A percentile compares a stretch with the other conserved stretches of the same genome.
Conservation (phyloP, 2,888 invertebrate genomes). For the Cheilosia scutellata region DNA sequence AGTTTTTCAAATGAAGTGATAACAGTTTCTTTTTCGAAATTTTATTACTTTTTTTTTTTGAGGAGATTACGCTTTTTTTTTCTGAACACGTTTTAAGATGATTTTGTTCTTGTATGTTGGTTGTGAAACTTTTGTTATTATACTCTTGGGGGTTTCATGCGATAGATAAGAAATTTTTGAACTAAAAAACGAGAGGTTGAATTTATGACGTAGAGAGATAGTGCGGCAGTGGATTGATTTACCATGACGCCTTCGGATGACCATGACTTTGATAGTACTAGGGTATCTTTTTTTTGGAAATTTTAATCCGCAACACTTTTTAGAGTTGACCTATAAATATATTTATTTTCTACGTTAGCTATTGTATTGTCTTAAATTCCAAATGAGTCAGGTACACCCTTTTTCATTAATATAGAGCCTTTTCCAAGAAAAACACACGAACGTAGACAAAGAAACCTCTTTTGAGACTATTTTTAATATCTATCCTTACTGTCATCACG, state of each 20-base stretch:
- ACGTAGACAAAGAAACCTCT: no score
- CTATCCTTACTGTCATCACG: no score
- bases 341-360: no score
- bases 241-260: slow-evolving; percentile 2
- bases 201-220: neutral
- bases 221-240: neutral
- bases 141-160: slow-evolving; percentile 10
- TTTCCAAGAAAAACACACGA: no score
- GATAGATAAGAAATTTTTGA: slow-evolving; percentile 21
- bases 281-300: no score
- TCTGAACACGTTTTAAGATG: neutral
- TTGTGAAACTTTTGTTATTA: slow-evolving; percentile 29
- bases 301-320: no score
- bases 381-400: no score
- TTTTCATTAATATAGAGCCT: no score
- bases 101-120: neutral
- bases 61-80: slow-evolving; percentile 16
- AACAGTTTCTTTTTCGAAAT: slow-evolving; percentile 24
- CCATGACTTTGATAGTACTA: neutral
- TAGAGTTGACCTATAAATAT: no score
- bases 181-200: neutral
- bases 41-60: slow-evolving; percentile 29
- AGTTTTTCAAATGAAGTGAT: slow-evolving; percentile 37
- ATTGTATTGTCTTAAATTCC: no score
- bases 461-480: no score